Evolutionary conservation across 1,140 invertebrate genomes (phyloP).

Genomic region (Grapholita molesta): DNA sequence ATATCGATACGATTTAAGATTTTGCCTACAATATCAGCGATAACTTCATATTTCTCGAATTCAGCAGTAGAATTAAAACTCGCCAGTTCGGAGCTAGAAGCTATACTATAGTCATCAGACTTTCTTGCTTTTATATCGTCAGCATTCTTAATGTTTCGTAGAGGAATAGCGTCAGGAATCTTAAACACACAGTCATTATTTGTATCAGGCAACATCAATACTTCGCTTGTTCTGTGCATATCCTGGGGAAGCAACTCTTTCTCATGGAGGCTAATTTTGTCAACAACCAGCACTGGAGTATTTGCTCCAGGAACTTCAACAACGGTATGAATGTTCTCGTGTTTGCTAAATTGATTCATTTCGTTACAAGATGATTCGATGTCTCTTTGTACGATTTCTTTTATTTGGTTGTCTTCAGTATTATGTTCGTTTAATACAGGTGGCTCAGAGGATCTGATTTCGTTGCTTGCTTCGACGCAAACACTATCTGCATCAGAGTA

Average conservation of each 20-base stretch:
- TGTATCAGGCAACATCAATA: not conserved
- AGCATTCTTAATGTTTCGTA: not conserved
- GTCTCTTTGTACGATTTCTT: not conserved
- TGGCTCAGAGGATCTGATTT: not conserved
- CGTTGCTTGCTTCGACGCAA: not conserved
- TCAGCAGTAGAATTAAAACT: conserved; percentile 62
- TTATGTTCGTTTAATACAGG: not conserved
- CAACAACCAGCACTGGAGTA: not conserved
- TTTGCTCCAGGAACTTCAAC: not conserved
- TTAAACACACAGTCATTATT: not conserved
- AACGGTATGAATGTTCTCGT: not conserved
- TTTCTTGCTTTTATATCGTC: not conserved
- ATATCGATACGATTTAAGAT: conserved; percentile 44
- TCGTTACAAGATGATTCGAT: not conserved
- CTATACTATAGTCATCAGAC: conserved; percentile 20
- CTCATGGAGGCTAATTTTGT: not conserved
- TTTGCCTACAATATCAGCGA: conserved; percentile 46
- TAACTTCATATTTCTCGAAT: conserved; percentile 63
- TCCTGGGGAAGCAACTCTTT: not conserved
- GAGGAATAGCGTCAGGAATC: not conserved
- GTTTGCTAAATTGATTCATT: not conserved
- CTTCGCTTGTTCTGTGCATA: not conserved
- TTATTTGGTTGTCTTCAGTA: not conserved
- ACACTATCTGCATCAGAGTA: not conserved
- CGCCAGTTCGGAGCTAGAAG: conserved; percentile 28